Conservation (phyloP, 2,888 invertebrate species). For the Hyposoter dolosus region DNA sequence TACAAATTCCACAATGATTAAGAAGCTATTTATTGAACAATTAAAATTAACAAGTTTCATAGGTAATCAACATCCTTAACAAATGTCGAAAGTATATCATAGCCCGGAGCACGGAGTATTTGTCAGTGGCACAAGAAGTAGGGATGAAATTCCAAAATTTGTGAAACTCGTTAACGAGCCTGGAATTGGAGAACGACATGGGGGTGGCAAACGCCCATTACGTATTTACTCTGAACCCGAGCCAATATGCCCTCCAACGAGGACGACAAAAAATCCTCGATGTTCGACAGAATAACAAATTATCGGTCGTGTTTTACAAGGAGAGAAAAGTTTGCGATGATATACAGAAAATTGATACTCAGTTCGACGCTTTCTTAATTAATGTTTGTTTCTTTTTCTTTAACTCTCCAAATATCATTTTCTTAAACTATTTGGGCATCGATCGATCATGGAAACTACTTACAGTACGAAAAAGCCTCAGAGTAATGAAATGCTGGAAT, state of each 20-base stretch:
- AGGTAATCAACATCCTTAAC: too few species aligned
- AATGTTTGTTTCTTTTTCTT: not conserved
- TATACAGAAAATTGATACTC: not conserved
- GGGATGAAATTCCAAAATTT: slow-evolving; percentile 47
- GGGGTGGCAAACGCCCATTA: slow-evolving; percentile 33
- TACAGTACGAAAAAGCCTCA: not conserved
- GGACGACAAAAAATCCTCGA: slow-evolving; percentile 17
- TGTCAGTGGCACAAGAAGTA: not conserved
- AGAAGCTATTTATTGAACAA: too few species aligned
- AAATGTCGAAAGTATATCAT: slow-evolving; percentile 15
- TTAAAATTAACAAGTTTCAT: too few species aligned
- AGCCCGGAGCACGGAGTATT: too few species aligned
- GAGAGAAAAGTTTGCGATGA: not conserved
- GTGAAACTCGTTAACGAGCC: slow-evolving; percentile 45
- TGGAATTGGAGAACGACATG: not conserved
- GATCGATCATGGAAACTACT: not conserved
- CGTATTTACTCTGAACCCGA: slow-evolving; percentile 31
- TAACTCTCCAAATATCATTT: not conserved
- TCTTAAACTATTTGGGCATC: not conserved
- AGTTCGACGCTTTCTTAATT: not conserved
- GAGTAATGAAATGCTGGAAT: not conserved
- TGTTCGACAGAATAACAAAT: slow-evolving; percentile 18
- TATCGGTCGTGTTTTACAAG: not conserved
- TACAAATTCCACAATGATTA: too few species aligned
- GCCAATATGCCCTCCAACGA: slow-evolving; percentile 24